Evolutionary conservation across 2,888 invertebrate species (phyloP).

Genomic region (Pachycephus smyrnensis): DNA sequence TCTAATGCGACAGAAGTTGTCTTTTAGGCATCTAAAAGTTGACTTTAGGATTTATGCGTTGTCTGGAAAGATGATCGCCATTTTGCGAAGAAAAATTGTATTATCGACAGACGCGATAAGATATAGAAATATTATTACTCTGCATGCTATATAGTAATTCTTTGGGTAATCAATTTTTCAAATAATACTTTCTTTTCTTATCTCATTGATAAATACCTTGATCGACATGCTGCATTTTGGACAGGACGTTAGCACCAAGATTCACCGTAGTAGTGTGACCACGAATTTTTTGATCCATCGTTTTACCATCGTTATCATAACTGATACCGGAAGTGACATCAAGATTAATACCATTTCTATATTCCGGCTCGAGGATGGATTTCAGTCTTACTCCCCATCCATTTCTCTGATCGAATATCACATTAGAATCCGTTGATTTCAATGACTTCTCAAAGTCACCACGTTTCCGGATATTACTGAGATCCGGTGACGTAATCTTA

Average conservation of each 20-base stretch:
- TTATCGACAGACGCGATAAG: neutral
- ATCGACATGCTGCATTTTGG: conserved; percentile 17
- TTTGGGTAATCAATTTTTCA: neutral
- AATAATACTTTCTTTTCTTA: neutral
- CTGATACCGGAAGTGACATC: conserved; percentile 4
- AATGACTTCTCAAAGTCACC: neutral
- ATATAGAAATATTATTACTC: neutral
- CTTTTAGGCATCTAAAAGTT: no score
- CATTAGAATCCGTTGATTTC: neutral
- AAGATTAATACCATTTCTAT: conserved; percentile 6
- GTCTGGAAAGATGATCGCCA: neutral
- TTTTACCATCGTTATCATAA: conserved; percentile 16
- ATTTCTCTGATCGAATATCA: neutral
- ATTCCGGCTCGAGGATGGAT: conserved; percentile 18
- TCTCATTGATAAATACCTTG: conserved; percentile 15
- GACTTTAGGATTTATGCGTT: no score
- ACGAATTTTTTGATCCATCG: conserved; percentile 32
- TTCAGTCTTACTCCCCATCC: conserved; percentile 22
- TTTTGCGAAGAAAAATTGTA: neutral
- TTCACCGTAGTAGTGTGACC: conserved; percentile 53
- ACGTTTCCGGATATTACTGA: neutral
- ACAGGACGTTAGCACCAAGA: conserved; percentile 31
- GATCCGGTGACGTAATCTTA: neutral
- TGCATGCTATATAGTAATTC: neutral
- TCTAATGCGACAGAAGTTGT: no score